Conservation (phyloP, 2,888 invertebrate species). For the Andrena camellia region DNA sequence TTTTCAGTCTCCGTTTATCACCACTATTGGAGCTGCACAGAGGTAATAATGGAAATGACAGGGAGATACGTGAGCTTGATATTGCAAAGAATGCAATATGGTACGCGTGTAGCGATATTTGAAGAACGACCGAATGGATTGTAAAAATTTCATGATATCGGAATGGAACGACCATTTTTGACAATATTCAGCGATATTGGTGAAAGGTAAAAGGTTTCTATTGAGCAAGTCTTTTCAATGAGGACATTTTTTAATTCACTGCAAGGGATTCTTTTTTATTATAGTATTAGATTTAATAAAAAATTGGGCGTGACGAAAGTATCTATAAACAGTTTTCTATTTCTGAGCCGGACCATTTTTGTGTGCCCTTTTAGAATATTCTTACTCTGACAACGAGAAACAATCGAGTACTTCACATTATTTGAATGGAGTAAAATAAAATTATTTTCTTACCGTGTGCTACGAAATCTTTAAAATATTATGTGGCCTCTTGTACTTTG, state of each 20-base stretch:
- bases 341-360: too few relatives aligned
- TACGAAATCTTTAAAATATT: not conserved
- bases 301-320: too few relatives aligned
- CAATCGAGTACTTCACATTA: too few relatives aligned
- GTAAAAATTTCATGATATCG: slow-evolving; percentile 25
- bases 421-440: too few relatives aligned
- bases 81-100: slow-evolving; percentile 19
- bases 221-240: not conserved
- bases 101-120: not conserved
- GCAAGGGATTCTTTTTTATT: not conserved
- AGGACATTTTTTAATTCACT: not conserved
- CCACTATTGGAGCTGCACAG: slow-evolving; percentile 2
- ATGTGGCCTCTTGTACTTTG: not conserved
- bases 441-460: too few relatives aligned
- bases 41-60: slow-evolving; percentile 25
- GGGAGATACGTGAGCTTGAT: slow-evolving; percentile 7
- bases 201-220: not conserved
- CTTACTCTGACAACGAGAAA: too few relatives aligned
- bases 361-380: too few relatives aligned
- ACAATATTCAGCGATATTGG: not conserved
- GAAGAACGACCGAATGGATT: slow-evolving; percentile 19
- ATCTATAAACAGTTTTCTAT: too few relatives aligned
- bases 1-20: not conserved
- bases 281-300: too few relatives aligned
- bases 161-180: not conserved